phyloP scores from a whole-genome alignment of 2,113 vertebrate genomes.

The Calyptommatus sinebrachiatus region DNA sequence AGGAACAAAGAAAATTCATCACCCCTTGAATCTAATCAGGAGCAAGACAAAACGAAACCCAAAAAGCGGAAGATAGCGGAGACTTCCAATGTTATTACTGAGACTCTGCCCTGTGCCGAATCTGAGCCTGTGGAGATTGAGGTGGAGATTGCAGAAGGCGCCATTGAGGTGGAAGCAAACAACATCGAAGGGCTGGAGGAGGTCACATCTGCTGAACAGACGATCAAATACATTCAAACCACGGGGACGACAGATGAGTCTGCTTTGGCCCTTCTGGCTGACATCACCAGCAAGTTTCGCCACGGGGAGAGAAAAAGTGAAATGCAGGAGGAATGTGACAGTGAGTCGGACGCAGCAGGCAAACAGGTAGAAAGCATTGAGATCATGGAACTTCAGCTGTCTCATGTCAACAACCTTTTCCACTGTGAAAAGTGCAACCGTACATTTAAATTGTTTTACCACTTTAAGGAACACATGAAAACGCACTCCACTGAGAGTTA shows the following conservation, averaged over 20 bases:
- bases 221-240: slow-evolving; percentile 77
- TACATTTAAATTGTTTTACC: slow-evolving; percentile 96
- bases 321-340: slow-evolving; percentile 70
- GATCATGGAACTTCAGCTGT: slow-evolving; percentile 96
- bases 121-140: slow-evolving; percentile 86
- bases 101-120: slow-evolving; percentile 82
- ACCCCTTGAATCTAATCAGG: slow-evolving; percentile 62
- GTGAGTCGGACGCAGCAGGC: slow-evolving; percentile 77
- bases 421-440: slow-evolving; percentile 95
- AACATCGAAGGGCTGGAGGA: slow-evolving; percentile 83
- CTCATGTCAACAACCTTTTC: slow-evolving; percentile 93
- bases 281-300: slow-evolving; percentile 98
- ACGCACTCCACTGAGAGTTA: slow-evolving; percentile 88
- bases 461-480: slow-evolving; percentile 98
- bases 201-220: slow-evolving; percentile 73
- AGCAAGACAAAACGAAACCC: slow-evolving; percentile 70
- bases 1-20: slow-evolving; percentile 82
- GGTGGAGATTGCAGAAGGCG: slow-evolving; percentile 83
- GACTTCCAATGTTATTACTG: slow-evolving; percentile 90
- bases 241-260: slow-evolving; percentile 87
- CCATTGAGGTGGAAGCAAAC: slow-evolving; percentile 81
- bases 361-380: slow-evolving; percentile 93
- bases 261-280: slow-evolving; percentile 91
- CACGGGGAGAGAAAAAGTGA: slow-evolving; percentile 82
- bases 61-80: slow-evolving; percentile 92